Evolutionary conservation across 1,140 invertebrate species (phyloP).

Genomic region (Lepidurus couesii): DNA sequence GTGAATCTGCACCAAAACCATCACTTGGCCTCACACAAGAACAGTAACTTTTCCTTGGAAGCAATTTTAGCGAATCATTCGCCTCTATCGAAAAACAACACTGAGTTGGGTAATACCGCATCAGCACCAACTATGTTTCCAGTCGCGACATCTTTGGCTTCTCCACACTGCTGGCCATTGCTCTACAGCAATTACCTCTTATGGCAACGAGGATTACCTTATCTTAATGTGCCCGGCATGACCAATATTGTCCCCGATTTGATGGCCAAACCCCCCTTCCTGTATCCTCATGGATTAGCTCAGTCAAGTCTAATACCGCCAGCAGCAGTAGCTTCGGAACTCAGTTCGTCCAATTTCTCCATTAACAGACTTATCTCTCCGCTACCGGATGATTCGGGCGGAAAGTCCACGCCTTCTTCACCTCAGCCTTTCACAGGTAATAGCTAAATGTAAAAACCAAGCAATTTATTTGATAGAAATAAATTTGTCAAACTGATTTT

Average conservation of each 20-base stretch:
- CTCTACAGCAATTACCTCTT: constrained; percentile 4
- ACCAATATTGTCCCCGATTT: neutral
- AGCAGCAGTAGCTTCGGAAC: neutral
- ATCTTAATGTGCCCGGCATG: constrained; percentile 4
- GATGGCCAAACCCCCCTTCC: neutral
- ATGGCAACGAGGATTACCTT: constrained; percentile 17
- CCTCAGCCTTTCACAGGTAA: neutral
- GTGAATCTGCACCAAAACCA: neutral
- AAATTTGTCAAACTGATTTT: neutral
- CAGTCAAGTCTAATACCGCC: neutral
- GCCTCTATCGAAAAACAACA: neutral
- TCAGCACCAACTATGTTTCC: neutral
- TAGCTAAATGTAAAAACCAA: neutral
- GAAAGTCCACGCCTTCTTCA: neutral
- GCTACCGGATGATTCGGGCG: neutral
- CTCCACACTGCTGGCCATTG: neutral
- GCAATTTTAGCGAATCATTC: neutral
- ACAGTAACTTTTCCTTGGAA: constrained; percentile 3
- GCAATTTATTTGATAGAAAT: neutral
- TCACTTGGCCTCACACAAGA: neutral
- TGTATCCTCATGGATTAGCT: neutral
- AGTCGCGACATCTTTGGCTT: neutral
- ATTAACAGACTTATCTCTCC: neutral
- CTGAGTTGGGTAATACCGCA: neutral
- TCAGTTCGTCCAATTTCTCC: neutral